Percentiles rank a stretch among this genome's conserved stretches.
Evolutionary conservation across 2,797 vertebrate species (phyloP).

Genomic region (Phalanger gymnotis): DNA sequence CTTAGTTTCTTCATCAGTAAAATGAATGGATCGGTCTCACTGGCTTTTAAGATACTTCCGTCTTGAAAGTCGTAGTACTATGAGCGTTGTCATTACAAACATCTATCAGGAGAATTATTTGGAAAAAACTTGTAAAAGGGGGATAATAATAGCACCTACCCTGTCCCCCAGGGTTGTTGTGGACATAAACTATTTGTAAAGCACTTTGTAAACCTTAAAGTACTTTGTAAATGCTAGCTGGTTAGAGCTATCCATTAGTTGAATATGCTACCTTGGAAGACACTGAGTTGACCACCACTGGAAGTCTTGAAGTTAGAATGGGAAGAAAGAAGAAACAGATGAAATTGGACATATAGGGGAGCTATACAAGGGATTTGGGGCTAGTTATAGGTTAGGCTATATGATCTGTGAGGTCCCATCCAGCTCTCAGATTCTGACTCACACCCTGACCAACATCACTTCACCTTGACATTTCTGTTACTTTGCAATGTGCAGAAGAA

Average conservation of each 20-base stretch:
- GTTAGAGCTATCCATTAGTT: not conserved
- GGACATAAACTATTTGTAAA: not conserved
- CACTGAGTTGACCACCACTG: not conserved
- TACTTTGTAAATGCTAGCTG: not conserved
- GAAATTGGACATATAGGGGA: not conserved
- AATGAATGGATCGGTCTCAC: not conserved
- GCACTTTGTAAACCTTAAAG: not conserved
- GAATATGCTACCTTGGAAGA: not conserved
- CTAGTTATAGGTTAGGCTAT: not conserved
- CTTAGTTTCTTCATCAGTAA: conserved; percentile 16
- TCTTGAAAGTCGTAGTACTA: not conserved
- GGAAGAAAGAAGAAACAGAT: not conserved
- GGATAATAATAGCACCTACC: not conserved
- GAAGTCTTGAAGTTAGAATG: not conserved
- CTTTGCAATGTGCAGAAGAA: not conserved
- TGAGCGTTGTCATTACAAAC: not conserved
- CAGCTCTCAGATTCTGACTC: not conserved
- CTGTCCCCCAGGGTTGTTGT: not conserved
- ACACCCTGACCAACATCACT: not conserved
- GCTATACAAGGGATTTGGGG: not conserved
- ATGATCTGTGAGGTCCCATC: not conserved
- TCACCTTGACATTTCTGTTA: not conserved
- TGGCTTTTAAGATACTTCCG: not conserved
- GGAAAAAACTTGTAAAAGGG: not conserved
- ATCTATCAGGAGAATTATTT: not conserved